Evolutionary conservation across 2,113 vertebrate genomes (phyloP).

Genomic region (Vidua macroura): DNA sequence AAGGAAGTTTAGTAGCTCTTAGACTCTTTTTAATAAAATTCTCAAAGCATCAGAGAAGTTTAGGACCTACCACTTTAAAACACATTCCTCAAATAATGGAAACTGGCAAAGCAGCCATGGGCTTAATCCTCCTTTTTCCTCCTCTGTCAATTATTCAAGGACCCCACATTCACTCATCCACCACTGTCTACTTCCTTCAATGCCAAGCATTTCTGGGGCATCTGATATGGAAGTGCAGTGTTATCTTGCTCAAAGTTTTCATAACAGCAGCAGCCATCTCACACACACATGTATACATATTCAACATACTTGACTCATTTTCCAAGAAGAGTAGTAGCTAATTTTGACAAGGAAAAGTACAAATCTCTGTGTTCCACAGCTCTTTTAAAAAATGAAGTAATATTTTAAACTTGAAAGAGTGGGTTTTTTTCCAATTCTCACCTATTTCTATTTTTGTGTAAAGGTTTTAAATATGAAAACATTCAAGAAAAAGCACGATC

Average conservation of each 20-base stretch:
- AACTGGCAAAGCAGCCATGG: background rate
- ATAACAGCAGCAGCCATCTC: background rate
- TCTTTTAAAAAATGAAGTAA: background rate
- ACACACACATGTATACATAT: background rate
- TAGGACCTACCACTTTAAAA: background rate
- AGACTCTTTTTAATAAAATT: background rate
- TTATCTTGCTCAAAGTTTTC: background rate
- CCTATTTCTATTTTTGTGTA: background rate
- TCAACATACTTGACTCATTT: background rate
- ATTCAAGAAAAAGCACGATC: background rate
- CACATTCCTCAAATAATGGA: background rate
- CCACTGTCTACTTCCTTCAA: background rate
- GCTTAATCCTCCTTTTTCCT: background rate
- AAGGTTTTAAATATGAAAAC: background rate
- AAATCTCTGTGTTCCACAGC: background rate
- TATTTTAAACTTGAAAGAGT: background rate
- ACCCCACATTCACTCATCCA: background rate
- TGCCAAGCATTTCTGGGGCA: background rate
- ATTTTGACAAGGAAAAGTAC: background rate
- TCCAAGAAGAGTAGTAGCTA: background rate
- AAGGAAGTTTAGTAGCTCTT: background rate
- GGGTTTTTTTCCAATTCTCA: background rate
- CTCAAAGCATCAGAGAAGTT: background rate
- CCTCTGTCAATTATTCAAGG: background rate
- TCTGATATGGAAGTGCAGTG: conserved; percentile 1